These are phyloP conservation scores for Siniperca scherzeri DNA, from an alignment of 2,797 vertebrate genomes.

Conservation along the genomic window DNA sequence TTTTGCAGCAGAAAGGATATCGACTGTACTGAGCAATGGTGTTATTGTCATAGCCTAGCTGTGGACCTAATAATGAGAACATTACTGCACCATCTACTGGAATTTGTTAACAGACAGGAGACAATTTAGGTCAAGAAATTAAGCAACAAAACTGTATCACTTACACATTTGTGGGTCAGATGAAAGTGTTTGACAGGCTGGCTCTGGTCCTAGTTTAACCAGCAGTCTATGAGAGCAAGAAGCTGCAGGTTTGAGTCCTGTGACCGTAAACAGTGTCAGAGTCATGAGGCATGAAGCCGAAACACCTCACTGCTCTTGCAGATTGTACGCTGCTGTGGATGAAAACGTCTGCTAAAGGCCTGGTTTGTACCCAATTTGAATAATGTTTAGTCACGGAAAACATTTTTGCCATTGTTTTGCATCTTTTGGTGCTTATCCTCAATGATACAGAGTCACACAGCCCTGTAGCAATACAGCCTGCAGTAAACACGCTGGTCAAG, in stretches of 20 bases:
- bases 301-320: not conserved
- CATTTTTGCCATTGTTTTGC: slow-evolving; percentile 9
- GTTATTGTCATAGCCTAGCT: slow-evolving; percentile 15
- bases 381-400: slow-evolving; percentile 24
- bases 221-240: not conserved
- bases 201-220: not conserved
- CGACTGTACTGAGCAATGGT: slow-evolving; percentile 8
- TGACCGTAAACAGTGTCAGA: not conserved
- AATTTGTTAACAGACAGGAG: slow-evolving; percentile 17
- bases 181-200: slow-evolving; percentile 8
- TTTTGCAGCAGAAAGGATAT: slow-evolving; percentile 17
- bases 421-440: slow-evolving; percentile 8
- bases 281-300: not conserved
- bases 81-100: not conserved
- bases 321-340: not conserved
- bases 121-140: slow-evolving; percentile 22
- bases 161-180: slow-evolving; percentile 25
- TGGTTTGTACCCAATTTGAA: slow-evolving; percentile 16
- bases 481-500: slow-evolving; percentile 21
- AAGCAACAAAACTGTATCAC: slow-evolving; percentile 17
- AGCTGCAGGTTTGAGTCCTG: slow-evolving; percentile 1
- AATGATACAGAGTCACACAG: not conserved
- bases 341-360: slow-evolving; percentile 4
- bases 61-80: slow-evolving; percentile 21
- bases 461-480: slow-evolving; percentile 2